These are phyloP conservation scores for Chrysolina haemoptera DNA, from an alignment of 2,888 invertebrate species.

Conservation along the genomic window DNA sequence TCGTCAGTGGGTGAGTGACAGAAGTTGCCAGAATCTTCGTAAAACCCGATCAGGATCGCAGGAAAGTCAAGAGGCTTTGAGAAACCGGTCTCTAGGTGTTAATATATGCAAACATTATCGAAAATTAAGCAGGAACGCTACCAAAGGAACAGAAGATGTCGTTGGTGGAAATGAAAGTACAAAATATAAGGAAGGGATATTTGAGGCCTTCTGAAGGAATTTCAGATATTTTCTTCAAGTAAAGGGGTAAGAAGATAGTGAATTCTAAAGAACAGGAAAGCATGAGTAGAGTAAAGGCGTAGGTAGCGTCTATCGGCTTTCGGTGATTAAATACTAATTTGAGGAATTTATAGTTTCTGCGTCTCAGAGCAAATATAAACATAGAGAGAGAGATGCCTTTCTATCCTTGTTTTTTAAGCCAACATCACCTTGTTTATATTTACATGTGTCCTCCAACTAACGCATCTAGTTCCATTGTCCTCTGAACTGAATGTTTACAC, in stretches of 20 bases:
- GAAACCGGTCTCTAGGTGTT: constrained; percentile 43
- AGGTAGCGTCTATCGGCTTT: neutral
- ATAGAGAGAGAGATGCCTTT: no score
- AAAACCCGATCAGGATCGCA: constrained; percentile 55
- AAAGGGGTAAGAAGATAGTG: constrained; percentile 69
- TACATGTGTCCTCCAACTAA: no score
- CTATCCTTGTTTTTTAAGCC: no score
- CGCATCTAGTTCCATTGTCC: no score
- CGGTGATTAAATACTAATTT: neutral
- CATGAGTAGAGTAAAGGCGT: constrained; percentile 53
- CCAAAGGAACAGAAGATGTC: constrained; percentile 62
- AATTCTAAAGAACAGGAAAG: constrained; percentile 65
- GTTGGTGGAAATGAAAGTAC: constrained; percentile 50
- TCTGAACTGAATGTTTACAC: no score
- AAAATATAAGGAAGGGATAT: constrained; percentile 31
- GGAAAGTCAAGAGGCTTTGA: constrained; percentile 40
- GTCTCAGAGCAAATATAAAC: no score
- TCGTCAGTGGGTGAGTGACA: constrained; percentile 62
- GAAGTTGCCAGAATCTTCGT: constrained; percentile 62
- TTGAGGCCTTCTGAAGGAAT: constrained; percentile 53
- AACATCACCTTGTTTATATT: no score
- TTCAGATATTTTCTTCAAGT: constrained; percentile 59
- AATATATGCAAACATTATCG: constrained; percentile 68
- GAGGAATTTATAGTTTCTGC: no score
- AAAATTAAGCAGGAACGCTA: constrained; percentile 64